Conservation (phyloP, 2,113 vertebrate species). For the Drymodes brunneopygia region DNA sequence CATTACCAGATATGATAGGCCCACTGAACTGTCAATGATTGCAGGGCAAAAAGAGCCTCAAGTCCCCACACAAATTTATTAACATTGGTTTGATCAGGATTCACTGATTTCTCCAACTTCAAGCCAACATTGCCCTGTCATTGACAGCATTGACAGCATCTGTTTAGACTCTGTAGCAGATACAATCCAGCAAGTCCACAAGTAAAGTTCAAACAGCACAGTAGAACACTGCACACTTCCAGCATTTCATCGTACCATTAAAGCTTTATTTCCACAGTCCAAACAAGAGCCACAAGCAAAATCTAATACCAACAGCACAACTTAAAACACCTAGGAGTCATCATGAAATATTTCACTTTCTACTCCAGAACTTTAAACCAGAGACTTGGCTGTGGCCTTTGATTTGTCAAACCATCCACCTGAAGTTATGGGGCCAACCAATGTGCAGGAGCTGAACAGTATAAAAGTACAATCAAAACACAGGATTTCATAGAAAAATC, state of each 20-base stretch:
- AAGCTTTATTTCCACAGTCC: neutral
- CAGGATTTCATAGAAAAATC: neutral
- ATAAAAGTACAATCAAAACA: neutral
- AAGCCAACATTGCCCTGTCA: neutral
- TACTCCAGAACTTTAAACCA: neutral
- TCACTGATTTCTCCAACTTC: neutral
- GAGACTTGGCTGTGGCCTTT: neutral
- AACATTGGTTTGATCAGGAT: neutral
- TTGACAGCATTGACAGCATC: fast-evolving
- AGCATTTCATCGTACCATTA: neutral
- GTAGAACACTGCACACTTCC: neutral
- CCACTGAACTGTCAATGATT: neutral
- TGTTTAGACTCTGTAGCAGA: neutral
- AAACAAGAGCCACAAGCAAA: neutral
- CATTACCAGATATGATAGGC: neutral
- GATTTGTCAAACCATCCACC: neutral
- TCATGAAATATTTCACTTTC: neutral
- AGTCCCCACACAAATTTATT: neutral
- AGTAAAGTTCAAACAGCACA: neutral
- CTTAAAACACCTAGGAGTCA: neutral
- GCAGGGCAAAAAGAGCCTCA: neutral
- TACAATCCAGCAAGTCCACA: fast-evolving
- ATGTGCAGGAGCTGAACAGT: neutral
- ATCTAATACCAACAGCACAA: neutral
- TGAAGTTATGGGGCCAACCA: neutral